These are phyloP conservation scores for Oncopeltus fasciatus DNA, from an alignment of 1,140 invertebrate genomes.

Conservation along the genomic window DNA sequence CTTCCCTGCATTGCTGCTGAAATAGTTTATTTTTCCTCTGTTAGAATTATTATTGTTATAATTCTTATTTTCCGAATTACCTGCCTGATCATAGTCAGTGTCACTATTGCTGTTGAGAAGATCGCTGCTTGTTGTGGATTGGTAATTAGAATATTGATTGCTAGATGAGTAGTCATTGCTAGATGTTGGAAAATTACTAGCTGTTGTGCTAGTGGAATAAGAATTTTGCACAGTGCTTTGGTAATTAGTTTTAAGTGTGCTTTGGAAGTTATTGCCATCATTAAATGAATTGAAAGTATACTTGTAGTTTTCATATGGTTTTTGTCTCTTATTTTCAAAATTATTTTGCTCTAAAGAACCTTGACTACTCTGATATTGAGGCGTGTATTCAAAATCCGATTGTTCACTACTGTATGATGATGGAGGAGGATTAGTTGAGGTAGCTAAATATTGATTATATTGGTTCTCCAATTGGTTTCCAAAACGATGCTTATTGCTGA, in stretches of 20 bases:
- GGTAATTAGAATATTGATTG: no score
- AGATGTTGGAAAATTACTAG: no score
- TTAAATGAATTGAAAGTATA: no score
- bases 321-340: neutral
- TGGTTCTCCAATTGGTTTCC: slow-evolving; percentile 14
- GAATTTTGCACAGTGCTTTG: no score
- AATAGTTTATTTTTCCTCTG: neutral
- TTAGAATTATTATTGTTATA: neutral
- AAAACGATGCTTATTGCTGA: slow-evolving; percentile 33
- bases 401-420: neutral
- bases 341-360: neutral
- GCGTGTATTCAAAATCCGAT: neutral
- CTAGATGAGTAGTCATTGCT: no score
- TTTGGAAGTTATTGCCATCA: no score
- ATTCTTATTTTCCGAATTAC: neutral
- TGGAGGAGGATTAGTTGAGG: neutral
- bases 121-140: no score
- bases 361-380: neutral
- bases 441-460: neutral
- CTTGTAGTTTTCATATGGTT: neutral
- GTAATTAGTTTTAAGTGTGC: no score
- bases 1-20: neutral
- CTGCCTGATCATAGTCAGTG: no score
- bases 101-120: no score
- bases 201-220: no score